Base-by-base conservation (phyloP, 2,888 invertebrate genomes). In the Helicoverpa assulta region DNA sequence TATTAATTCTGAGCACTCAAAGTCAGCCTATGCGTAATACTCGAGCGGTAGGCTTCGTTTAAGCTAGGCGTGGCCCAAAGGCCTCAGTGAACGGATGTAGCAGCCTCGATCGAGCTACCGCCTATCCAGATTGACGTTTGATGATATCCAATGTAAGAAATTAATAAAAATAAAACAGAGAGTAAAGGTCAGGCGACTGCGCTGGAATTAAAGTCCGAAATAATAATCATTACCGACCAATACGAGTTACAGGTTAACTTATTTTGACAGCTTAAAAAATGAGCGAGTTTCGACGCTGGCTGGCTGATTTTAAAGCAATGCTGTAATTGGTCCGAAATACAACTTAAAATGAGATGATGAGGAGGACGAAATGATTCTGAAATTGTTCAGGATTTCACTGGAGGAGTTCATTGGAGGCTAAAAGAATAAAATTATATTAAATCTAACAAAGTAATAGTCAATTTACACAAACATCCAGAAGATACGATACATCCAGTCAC, bases 61-160 rank as follows among this genome's bases (percentile, higher is more conserved):
- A 85, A 89, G 85, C 90, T 89, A 92, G 94, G 94, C 93, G 94
- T 93, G 94, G 94, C 87, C 90, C 86, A 77, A 83, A 90, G 92
- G 92, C 92, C 93, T 93, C 90, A 93, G 90, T 87, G 91, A 93
- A 88, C 93, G 94, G 94, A 94, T 94, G 93, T 93, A 88, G 91
- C 91, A 93, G 93, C 93, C 94, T 93, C 93, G 93, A 86, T 89
- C 87, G 83, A 77, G 74, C 82, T 81, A 85, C 87, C 83, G 86
- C 86, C 86, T 88, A 89, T 90, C 88, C 92, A 91, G 93, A 93
- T 93, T 92, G 83, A 88, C 88, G 89, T 90, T 90, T 90, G 91
- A 92, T 91, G 93, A 94, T 94, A 94, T 93, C 89, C 87, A 88
- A 87, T 88, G 89, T 91, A 91, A 88, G 90, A 92, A 91, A 89